A percentile compares a stretch with the other conserved stretches of the same genome.
These are phyloP conservation scores for Motacilla tschutschensis DNA, from an alignment of 2,113 vertebrate genomes.

Conservation along the genomic window DNA sequence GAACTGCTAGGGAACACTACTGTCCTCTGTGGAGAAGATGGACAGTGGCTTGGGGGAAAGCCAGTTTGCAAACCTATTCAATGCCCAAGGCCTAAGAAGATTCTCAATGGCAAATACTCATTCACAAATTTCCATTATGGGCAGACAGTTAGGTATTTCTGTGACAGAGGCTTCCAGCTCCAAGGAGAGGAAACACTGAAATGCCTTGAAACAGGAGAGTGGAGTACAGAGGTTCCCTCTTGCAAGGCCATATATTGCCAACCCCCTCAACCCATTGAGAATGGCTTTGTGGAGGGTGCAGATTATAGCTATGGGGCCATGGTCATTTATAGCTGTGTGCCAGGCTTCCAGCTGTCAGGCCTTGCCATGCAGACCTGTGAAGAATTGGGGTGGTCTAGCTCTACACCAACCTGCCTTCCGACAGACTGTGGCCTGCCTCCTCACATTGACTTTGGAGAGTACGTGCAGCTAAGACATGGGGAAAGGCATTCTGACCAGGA, in stretches of 20 bases:
- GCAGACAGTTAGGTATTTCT: conserved; percentile 83
- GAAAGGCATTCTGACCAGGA: conserved; percentile 54
- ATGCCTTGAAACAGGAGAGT: conserved; percentile 86
- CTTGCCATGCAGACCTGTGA: conserved; percentile 92
- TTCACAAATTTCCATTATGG: conserved; percentile 85
- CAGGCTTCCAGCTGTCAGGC: conserved; percentile 89
- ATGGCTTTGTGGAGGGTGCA: conserved; percentile 95
- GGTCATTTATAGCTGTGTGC: conserved; percentile 97
- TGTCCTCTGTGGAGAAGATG: conserved; percentile 89
- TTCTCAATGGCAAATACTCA: conserved; percentile 80
- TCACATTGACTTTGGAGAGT: conserved; percentile 95
- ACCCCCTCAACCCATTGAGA: conserved; percentile 88
- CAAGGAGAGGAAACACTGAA: conserved; percentile 81
- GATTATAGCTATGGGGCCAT: conserved; percentile 92
- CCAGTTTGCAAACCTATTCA: conserved; percentile 88
- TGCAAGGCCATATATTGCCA: conserved; percentile 87
- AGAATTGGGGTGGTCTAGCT: conserved; percentile 90
- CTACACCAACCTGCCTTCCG: conserved; percentile 81
- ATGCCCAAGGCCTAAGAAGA: conserved; percentile 82
- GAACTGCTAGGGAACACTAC: conserved; percentile 87
- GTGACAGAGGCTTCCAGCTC: conserved; percentile 86
- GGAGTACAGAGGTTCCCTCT: conserved; percentile 79
- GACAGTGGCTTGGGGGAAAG: conserved; percentile 90
- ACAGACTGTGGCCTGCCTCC: conserved; percentile 94
- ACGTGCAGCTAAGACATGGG: conserved; percentile 64